Evolutionary conservation across 1,140 invertebrate genomes (phyloP).

Genomic region (Drosophila mojavensis): DNA sequence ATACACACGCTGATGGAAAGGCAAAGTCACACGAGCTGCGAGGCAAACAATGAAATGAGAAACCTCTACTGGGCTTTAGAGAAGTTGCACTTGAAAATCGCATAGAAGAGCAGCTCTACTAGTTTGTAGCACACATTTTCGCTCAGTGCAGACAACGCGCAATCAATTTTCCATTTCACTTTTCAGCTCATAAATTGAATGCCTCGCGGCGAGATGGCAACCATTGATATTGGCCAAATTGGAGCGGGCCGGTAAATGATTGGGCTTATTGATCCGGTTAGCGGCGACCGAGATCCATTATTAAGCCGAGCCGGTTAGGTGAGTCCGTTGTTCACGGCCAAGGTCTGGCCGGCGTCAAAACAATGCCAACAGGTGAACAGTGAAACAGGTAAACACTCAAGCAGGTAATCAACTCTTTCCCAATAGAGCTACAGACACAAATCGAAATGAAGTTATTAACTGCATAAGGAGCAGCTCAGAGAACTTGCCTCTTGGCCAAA

Average conservation of each 20-base stretch:
- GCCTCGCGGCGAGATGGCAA: slow-evolving; percentile 27
- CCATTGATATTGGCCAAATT: slow-evolving; percentile 49
- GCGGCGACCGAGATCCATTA: slow-evolving; percentile 4
- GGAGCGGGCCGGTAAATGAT: slow-evolving; percentile 36
- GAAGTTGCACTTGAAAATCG: too few species aligned
- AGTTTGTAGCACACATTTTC: slow-evolving; percentile 1
- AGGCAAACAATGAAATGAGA: too few species aligned
- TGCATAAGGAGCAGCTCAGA: too few species aligned
- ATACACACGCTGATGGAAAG: too few species aligned
- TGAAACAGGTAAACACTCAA: neutral
- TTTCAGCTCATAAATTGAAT: slow-evolving; percentile 62
- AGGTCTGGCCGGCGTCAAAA: slow-evolving; percentile 36
- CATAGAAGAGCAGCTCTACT: neutral
- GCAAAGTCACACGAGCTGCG: too few species aligned
- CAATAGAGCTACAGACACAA: neutral
- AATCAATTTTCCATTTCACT: slow-evolving; percentile 57
- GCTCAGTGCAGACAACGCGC: neutral
- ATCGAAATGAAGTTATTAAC: too few species aligned
- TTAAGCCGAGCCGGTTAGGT: slow-evolving; percentile 24
- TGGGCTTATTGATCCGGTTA: slow-evolving; percentile 58
- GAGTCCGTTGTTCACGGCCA: slow-evolving; percentile 42
- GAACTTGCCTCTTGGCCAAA: too few species aligned
- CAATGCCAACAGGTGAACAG: neutral
- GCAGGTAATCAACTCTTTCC: neutral
- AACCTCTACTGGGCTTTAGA: too few species aligned